Evolutionary conservation across 1,140 invertebrate genomes (phyloP).

Genomic region (Belonocnema kinseyi): DNA sequence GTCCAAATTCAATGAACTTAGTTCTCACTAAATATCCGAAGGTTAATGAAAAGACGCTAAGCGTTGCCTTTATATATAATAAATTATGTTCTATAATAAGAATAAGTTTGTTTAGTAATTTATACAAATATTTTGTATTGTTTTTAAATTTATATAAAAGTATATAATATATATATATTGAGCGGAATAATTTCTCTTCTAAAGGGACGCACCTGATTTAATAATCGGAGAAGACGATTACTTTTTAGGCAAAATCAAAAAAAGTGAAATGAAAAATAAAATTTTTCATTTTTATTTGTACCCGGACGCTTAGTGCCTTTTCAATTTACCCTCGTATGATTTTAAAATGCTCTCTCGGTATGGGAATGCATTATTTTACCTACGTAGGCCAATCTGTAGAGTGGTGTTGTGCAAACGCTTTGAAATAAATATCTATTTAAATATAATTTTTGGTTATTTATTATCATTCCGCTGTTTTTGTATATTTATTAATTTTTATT

Average conservation of each 20-base stretch:
- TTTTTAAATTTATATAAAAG: too few species aligned
- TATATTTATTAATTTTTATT: too few species aligned
- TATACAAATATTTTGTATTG: too few species aligned
- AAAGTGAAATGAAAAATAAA: conserved; percentile 38
- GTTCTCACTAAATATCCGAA: conserved; percentile 32
- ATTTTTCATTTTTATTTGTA: not conserved
- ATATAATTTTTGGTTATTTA: conserved; percentile 53
- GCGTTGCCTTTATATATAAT: too few species aligned
- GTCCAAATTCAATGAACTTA: conserved; percentile 24
- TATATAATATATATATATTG: too few species aligned
- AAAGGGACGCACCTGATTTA: too few species aligned
- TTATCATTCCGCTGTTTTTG: not conserved
- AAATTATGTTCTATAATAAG: too few species aligned
- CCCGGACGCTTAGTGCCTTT: not conserved
- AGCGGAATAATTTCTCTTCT: too few species aligned
- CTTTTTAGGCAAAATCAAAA: conserved; percentile 36
- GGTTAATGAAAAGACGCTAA: conserved; percentile 37
- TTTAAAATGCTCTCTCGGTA: conserved; percentile 35
- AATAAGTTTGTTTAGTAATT: too few species aligned
- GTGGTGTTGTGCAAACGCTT: conserved; percentile 67
- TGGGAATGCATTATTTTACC: conserved; percentile 61
- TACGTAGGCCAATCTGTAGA: conserved; percentile 64
- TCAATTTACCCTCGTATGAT: conserved; percentile 13
- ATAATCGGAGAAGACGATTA: not conserved
- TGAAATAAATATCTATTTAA: conserved; percentile 70